Evolutionary conservation across 1,140 invertebrate genomes (phyloP).

Genomic region (Cyrtorhinus lividipennis): DNA sequence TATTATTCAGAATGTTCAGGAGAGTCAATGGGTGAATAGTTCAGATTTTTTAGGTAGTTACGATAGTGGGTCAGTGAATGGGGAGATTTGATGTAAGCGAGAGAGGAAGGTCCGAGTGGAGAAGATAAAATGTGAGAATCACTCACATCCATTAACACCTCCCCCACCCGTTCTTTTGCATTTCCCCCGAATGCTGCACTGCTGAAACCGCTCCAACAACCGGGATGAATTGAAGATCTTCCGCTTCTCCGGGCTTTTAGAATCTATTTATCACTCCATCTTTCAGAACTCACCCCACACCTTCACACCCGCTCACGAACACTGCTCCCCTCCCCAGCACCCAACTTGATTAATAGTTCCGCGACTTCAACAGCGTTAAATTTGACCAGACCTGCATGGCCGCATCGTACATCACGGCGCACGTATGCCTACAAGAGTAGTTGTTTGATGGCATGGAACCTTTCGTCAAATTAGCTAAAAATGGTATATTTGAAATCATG

Average conservation of each 20-base stretch:
- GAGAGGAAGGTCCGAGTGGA: background rate
- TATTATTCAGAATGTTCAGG: too few species aligned
- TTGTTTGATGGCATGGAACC: too few species aligned
- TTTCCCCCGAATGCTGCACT: background rate
- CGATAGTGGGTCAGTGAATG: too few species aligned
- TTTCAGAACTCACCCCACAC: background rate
- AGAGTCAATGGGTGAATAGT: too few species aligned
- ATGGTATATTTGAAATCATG: too few species aligned
- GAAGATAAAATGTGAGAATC: background rate
- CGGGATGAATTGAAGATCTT: conserved; percentile 4
- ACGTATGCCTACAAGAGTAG: too few species aligned
- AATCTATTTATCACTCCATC: conserved; percentile 8
- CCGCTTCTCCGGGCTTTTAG: background rate
- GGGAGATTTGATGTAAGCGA: background rate
- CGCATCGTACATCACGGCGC: background rate
- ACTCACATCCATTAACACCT: background rate
- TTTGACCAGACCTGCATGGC: background rate
- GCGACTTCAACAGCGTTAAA: background rate
- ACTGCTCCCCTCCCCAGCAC: background rate
- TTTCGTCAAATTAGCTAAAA: too few species aligned
- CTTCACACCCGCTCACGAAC: background rate
- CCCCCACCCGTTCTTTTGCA: background rate
- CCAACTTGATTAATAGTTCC: background rate
- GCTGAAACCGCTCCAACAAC: too few species aligned
- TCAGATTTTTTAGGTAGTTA: too few species aligned